phyloP scores from a whole-genome alignment of 2,888 invertebrate species.

The Zhuqinia jingwanae region DNA sequence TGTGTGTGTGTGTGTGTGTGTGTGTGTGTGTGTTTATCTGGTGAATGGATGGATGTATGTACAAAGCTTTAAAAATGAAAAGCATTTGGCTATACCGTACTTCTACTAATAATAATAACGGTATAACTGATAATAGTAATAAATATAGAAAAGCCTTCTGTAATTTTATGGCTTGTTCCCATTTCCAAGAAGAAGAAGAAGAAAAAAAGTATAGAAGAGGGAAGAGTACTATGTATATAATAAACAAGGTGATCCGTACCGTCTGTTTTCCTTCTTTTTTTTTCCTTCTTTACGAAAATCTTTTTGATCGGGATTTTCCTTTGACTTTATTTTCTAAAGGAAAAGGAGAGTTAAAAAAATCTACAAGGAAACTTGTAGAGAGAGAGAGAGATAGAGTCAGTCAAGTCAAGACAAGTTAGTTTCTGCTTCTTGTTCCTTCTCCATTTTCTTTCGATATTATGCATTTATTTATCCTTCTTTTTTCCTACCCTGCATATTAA shows the following conservation, averaged over 20 bases:
- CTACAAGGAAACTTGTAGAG: background rate
- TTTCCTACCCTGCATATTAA: slow-evolving; percentile 1
- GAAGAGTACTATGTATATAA: slow-evolving; percentile 4
- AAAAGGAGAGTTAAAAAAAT: slow-evolving; percentile 30
- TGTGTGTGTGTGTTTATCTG: too few species aligned
- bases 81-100: background rate
- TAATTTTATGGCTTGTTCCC: slow-evolving; percentile 33
- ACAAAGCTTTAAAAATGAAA: slow-evolving; percentile 21
- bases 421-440: background rate
- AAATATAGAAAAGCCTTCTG: slow-evolving; percentile 34
- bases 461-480: background rate
- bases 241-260: slow-evolving; percentile 65
- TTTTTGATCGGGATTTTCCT: slow-evolving; percentile 36
- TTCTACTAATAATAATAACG: slow-evolving; percentile 24
- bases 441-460: background rate
- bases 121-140: slow-evolving; percentile 1
- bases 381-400: slow-evolving; percentile 31
- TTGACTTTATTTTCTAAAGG: slow-evolving; percentile 16
- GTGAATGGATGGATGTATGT: background rate
- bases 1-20: background rate
- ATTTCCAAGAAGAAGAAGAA: slow-evolving; percentile 14
- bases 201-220: slow-evolving; percentile 4
- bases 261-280: slow-evolving; percentile 36
- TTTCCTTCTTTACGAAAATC: background rate
- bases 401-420: background rate